Conservation (phyloP, 2,797 vertebrate genomes). For the Oophaga sylvatica region DNA sequence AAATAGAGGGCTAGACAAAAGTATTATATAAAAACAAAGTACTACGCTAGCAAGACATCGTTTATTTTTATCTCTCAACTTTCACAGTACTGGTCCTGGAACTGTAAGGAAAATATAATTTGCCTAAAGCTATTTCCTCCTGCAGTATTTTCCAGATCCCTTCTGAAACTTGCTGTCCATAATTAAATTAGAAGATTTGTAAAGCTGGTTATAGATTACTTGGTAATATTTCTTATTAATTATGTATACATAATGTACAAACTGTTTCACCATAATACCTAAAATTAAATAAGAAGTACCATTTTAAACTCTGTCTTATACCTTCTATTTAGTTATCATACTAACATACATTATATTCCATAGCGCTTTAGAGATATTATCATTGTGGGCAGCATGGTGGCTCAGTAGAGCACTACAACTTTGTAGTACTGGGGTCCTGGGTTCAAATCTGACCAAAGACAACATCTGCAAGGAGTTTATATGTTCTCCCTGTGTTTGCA, state of each 20-base stretch:
- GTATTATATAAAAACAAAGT: background rate
- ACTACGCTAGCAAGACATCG: background rate
- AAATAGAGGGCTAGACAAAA: background rate
- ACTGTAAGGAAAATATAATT: background rate
- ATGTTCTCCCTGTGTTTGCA: no score
- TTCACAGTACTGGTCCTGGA: background rate
- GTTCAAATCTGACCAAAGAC: no score
- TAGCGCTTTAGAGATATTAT: background rate
- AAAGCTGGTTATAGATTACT: background rate
- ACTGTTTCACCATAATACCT: background rate
- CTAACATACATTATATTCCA: background rate
- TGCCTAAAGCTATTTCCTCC: background rate
- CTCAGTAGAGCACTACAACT: no score
- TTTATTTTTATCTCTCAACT: background rate
- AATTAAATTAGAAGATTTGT: background rate
- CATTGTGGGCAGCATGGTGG: no score
- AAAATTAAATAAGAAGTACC: background rate
- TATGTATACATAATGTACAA: background rate
- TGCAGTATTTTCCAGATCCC: background rate
- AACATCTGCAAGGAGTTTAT: no score
- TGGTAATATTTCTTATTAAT: background rate
- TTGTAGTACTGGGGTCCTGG: no score
- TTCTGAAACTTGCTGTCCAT: background rate
- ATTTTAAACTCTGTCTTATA: background rate
- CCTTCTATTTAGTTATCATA: background rate